Evolutionary conservation across 2,113 vertebrate species (phyloP).

Genomic region (Tragelaphus imberbis): DNA sequence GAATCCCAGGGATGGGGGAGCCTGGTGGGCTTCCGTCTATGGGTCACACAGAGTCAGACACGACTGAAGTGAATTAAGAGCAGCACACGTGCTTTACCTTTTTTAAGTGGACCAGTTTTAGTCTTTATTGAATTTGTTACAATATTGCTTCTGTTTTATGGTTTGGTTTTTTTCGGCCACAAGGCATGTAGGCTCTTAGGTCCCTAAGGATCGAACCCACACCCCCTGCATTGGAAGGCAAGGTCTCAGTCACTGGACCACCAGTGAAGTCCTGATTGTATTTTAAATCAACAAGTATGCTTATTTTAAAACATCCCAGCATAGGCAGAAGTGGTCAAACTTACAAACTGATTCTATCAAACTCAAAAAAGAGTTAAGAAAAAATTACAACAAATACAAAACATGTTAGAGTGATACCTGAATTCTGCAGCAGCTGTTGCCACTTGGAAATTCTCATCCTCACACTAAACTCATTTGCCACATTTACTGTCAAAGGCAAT

Average conservation of each 20-base stretch:
- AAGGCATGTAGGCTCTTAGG: background rate
- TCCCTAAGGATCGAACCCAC: background rate
- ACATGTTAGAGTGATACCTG: background rate
- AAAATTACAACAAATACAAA: background rate
- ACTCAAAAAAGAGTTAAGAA: background rate
- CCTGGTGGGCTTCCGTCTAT: too few species aligned
- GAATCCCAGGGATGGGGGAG: too few species aligned
- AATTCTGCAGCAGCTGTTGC: background rate
- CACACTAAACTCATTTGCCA: background rate
- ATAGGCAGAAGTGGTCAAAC: background rate
- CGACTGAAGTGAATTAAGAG: too few species aligned
- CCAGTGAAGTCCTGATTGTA: background rate
- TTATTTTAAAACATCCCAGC: background rate
- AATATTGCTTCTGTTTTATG: background rate
- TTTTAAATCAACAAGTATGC: background rate
- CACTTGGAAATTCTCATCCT: background rate
- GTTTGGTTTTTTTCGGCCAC: background rate
- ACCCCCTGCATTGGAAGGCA: background rate
- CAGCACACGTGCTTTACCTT: background rate
- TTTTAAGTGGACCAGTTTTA: background rate
- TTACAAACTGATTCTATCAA: background rate
- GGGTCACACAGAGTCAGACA: too few species aligned
- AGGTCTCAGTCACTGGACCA: background rate
- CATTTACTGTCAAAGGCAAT: background rate
- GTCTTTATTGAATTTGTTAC: background rate